Evolutionary conservation across 2,113 vertebrate genomes (phyloP).

Genomic region (Nothobranchius furzeri): DNA sequence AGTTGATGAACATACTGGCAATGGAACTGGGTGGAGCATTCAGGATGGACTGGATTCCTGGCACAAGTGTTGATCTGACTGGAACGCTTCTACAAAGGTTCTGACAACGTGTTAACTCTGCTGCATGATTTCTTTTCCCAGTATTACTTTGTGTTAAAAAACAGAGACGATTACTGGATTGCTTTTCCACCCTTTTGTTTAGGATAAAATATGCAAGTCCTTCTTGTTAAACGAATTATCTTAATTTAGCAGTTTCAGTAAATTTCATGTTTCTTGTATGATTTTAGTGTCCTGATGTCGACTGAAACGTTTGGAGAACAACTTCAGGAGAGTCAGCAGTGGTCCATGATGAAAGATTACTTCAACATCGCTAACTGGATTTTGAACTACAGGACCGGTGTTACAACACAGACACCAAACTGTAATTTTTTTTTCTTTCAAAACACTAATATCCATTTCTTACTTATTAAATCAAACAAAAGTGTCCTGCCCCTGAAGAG

Average conservation of each 20-base stretch:
- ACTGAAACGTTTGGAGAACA: constrained; percentile 53
- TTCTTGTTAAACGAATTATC: background rate
- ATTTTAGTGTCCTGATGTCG: constrained; percentile 49
- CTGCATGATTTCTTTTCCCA: constrained; percentile 4
- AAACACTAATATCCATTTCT: background rate
- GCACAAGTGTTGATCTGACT: constrained; percentile 29
- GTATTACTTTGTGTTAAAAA: background rate
- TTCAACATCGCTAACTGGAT: constrained; percentile 75
- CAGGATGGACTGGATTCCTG: constrained; percentile 54
- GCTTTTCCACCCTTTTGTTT: background rate
- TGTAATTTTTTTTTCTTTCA: constrained; percentile 68
- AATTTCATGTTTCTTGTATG: constrained; percentile 28
- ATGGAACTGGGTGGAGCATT: constrained; percentile 25
- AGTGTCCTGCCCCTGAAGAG: background rate
- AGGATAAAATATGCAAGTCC: background rate
- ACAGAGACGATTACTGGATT: too few relatives aligned
- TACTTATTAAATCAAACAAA: too few relatives aligned
- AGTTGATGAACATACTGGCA: constrained; percentile 4
- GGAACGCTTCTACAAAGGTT: constrained; percentile 62
- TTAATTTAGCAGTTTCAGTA: constrained; percentile 10
- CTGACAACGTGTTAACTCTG: background rate
- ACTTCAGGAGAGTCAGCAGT: constrained; percentile 61
- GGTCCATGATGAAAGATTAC: constrained; percentile 67
- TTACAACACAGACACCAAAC: constrained; percentile 60
- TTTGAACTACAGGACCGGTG: constrained; percentile 68